Percentiles rank a stretch among this genome's conserved stretches.
phyloP scores from a whole-genome alignment of 2,888 invertebrate species.

The Philereme vetulata region DNA sequence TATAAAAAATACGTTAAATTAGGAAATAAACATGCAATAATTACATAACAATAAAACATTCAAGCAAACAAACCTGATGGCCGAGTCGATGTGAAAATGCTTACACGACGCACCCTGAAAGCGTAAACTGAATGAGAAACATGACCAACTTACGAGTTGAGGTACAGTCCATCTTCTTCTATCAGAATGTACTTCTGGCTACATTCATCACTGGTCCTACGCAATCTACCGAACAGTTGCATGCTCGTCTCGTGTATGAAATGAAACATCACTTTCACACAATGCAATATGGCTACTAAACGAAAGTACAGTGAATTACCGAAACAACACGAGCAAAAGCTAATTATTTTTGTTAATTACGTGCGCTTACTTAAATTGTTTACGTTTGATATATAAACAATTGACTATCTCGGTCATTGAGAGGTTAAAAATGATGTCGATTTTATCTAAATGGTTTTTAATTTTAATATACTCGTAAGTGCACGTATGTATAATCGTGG shows the following conservation, averaged over 20 bases:
- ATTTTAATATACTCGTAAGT: constrained; percentile 26
- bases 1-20: background rate
- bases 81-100: constrained; percentile 42
- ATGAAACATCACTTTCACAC: constrained; percentile 25
- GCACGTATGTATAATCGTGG: constrained; percentile 23
- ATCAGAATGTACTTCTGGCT: constrained; percentile 18
- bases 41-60: constrained; percentile 19
- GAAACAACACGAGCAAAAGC: constrained; percentile 16
- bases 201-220: constrained; percentile 18
- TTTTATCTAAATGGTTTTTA: constrained; percentile 33
- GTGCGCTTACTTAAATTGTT: constrained; percentile 49
- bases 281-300: background rate
- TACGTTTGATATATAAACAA: constrained; percentile 46
- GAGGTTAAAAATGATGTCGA: constrained; percentile 36
- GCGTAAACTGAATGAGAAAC: constrained; percentile 24
- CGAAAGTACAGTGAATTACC: constrained; percentile 8
- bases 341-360: constrained; percentile 46
- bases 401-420: constrained; percentile 36
- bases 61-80: constrained; percentile 32
- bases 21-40: constrained; percentile 9
- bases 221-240: constrained; percentile 24
- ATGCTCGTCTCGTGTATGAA: constrained; percentile 23
- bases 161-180: constrained; percentile 26
- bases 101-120: constrained; percentile 45
- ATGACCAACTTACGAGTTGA: constrained; percentile 28